These are phyloP conservation scores for Erebia aethiops DNA, from an alignment of 2,888 invertebrate genomes.

Conservation along the genomic window DNA sequence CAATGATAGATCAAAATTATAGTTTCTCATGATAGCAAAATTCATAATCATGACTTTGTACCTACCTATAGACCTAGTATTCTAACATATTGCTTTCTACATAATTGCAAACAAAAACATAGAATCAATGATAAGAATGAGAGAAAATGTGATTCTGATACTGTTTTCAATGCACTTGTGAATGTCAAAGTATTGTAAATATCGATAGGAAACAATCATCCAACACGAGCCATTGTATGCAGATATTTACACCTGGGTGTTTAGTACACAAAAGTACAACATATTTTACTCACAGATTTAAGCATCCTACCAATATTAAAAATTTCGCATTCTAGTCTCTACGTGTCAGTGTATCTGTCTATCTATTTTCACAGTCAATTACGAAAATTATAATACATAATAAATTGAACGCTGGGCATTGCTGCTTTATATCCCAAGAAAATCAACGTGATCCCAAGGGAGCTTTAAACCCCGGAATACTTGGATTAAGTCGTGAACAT, in stretches of 20 bases:
- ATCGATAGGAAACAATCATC: constrained; percentile 3
- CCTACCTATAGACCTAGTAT: neutral
- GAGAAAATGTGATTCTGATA: neutral
- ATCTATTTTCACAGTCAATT: too few relatives aligned
- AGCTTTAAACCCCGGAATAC: too few relatives aligned
- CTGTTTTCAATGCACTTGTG: neutral
- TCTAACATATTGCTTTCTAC: neutral
- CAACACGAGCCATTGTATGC: neutral
- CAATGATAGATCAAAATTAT: neutral
- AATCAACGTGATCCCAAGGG: too few relatives aligned
- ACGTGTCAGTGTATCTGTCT: too few relatives aligned
- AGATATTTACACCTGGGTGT: neutral
- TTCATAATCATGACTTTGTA: constrained; percentile 8
- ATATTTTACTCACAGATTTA: too few relatives aligned
- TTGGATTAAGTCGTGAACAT: too few relatives aligned
- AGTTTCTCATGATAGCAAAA: neutral
- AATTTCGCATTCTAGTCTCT: too few relatives aligned
- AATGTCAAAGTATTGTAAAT: neutral
- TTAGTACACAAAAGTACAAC: neutral
- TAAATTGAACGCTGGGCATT: too few relatives aligned
- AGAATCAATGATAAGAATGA: neutral
- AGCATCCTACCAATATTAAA: too few relatives aligned
- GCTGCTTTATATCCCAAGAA: too few relatives aligned
- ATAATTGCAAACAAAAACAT: neutral
- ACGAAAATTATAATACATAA: too few relatives aligned